Base-by-base conservation (phyloP, 1,140 invertebrate genomes). In the Trachelipus rathkii region DNA sequence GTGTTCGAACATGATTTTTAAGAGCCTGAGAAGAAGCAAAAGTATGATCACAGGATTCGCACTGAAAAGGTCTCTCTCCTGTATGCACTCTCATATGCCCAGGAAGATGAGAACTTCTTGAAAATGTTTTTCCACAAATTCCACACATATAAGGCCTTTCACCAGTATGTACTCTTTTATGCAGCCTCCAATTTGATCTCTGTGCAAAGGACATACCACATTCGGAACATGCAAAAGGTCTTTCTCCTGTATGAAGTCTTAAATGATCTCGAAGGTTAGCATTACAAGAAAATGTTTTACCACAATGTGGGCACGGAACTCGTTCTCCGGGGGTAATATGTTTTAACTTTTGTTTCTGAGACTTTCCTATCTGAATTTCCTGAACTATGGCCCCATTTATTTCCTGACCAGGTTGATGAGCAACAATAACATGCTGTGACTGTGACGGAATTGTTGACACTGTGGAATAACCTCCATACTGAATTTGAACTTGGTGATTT, bases 111-210 rank as follows among this genome's bases (percentile, higher is more conserved):
- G 73, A 74, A 60, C 73, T 74, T 44, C 73, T 15, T 13, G 73
- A 44, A 67, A 74, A 74, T 33, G 73, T 74, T n/a, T 50, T 44
- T 11, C 73, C 73, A 66, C 73, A 74, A 33, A 74, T 15, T 4
- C 73, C 73, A 60, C 73, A 74, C 73, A 74, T 74, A 43, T 74
- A 74, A 15, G 73, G 73, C 66, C 73, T 74, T 74, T 74, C 73
- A 9, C 73, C 73, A 33, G 73, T 74, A 24, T 74, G 73, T 23
- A 74, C 73, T 74, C 73, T 74, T 33, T 74, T 74, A 50, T 74
- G 73, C n/a, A 74, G 24, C 4, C 73, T 44, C 73, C 73, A 74
- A 24, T 74, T 74, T 10, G 73, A 74, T 33, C 73, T 53, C n/a
- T 74, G 73, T 21, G 73, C 73, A 67, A 74, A 74, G 7, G 67